A percentile compares a stretch with the other conserved stretches of the same genome.
These are phyloP conservation scores for Cryptocephalus primarius DNA, from an alignment of 2,888 invertebrate species.

Conservation along the genomic window DNA sequence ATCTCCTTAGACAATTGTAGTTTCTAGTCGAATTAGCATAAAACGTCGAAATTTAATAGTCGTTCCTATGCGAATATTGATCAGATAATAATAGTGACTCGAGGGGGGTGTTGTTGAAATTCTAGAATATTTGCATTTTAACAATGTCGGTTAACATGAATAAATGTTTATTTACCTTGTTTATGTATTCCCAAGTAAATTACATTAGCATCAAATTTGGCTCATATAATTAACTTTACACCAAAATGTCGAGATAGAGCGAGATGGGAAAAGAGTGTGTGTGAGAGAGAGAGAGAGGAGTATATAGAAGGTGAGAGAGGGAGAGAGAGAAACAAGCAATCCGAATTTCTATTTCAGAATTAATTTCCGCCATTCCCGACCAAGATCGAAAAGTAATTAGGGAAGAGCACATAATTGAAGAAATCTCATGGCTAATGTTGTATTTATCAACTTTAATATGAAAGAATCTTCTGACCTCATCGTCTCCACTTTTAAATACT, in stretches of 20 bases:
- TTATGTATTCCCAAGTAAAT: slow-evolving; percentile 22
- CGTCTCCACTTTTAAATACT: no score
- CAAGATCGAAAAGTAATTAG: no score
- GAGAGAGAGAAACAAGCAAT: slow-evolving; percentile 10
- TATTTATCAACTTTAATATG: no score
- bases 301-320: not conserved
- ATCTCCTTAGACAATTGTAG: no score
- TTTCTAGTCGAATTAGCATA: not conserved
- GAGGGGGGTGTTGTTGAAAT: slow-evolving; percentile 15
- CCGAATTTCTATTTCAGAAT: slow-evolving; percentile 8
- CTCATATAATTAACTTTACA: slow-evolving; percentile 17
- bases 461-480: not conserved
- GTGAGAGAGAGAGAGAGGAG: no score
- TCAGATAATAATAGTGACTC: slow-evolving; percentile 13
- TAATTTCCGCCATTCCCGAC: slow-evolving; percentile 7
- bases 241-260: not conserved
- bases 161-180: slow-evolving; percentile 23
- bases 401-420: no score
- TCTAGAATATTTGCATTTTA: slow-evolving; percentile 23
- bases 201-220: slow-evolving; percentile 22
- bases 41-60: slow-evolving; percentile 11
- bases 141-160: slow-evolving; percentile 23
- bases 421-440: no score
- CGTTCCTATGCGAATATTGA: slow-evolving; percentile 11
- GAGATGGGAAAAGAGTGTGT: no score